Conservation (phyloP, 2,797 vertebrate species). For the Acanthornis magna region DNA sequence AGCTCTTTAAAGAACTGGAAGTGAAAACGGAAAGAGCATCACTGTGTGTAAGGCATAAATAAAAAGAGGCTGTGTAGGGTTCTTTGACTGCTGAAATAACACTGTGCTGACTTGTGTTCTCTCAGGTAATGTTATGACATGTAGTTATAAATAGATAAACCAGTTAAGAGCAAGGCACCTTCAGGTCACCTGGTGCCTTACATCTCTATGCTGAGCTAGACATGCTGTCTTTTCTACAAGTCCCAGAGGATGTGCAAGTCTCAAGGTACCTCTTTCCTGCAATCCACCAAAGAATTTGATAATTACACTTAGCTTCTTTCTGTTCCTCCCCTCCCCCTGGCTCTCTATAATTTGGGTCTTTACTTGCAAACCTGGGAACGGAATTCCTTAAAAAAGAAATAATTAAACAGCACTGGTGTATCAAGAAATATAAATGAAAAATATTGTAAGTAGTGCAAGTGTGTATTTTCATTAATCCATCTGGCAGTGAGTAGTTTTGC, state of each 20-base stretch:
- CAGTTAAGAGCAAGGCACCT: constrained; percentile 13
- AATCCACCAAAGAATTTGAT: background rate
- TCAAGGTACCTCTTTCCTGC: background rate
- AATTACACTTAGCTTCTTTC: background rate
- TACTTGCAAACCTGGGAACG: background rate
- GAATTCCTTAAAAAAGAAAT: constrained; percentile 2
- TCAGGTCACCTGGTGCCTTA: constrained; percentile 29
- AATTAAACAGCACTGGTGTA: background rate
- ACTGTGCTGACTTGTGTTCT: background rate
- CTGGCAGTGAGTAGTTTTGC: constrained; percentile 51
- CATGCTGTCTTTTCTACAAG: background rate
- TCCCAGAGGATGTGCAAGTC: background rate
- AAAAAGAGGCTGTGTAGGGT: background rate
- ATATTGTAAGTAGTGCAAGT: constrained; percentile 7
- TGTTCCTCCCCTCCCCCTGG: background rate
- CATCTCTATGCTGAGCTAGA: constrained; percentile 13
- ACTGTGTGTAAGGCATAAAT: background rate
- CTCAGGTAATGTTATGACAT: constrained; percentile 18
- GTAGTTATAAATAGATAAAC: constrained; percentile 53
- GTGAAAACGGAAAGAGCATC: background rate
- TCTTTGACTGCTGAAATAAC: constrained; percentile 6
- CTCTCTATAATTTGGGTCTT: background rate
- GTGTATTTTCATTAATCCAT: constrained; percentile 60
- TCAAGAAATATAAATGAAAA: constrained; percentile 33
- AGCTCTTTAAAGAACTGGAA: background rate